Conservation (phyloP, 2,888 invertebrate species). For the Bimastos eiseni region DNA sequence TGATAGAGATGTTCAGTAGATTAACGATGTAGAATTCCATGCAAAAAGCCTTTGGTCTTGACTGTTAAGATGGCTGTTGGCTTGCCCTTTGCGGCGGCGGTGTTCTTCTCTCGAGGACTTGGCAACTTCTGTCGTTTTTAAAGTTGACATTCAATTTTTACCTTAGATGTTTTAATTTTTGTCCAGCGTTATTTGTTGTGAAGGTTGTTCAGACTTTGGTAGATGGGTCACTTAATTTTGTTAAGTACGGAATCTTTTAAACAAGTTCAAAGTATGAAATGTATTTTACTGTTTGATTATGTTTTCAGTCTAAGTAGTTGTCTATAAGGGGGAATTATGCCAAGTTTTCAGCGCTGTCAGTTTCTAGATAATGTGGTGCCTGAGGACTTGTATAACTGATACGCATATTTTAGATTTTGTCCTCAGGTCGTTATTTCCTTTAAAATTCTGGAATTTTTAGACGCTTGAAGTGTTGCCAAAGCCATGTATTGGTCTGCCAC, state of each 20-base stretch:
- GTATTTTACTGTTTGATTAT: background rate
- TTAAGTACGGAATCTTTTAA: constrained; percentile 13
- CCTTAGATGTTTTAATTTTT: background rate
- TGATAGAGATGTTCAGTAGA: background rate
- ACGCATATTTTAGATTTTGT: background rate
- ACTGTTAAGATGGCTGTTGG: background rate
- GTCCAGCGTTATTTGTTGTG: background rate
- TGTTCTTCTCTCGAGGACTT: background rate
- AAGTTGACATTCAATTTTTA: background rate
- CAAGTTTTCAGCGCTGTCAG: background rate
- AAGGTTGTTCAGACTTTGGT: background rate
- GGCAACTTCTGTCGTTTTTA: background rate
- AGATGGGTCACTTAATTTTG: background rate
- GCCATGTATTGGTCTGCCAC: background rate
- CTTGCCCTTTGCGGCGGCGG: background rate
- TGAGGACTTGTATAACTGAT: background rate
- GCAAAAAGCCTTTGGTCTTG: background rate
- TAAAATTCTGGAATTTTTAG: background rate
- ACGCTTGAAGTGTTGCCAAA: background rate
- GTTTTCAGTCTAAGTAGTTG: background rate
- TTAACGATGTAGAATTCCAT: background rate
- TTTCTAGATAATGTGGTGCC: background rate
- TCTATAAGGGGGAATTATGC: background rate
- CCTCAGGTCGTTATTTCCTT: background rate
- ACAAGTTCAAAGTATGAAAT: background rate